Conservation (phyloP, 2,888 invertebrate genomes). For the Mantis religiosa region DNA sequence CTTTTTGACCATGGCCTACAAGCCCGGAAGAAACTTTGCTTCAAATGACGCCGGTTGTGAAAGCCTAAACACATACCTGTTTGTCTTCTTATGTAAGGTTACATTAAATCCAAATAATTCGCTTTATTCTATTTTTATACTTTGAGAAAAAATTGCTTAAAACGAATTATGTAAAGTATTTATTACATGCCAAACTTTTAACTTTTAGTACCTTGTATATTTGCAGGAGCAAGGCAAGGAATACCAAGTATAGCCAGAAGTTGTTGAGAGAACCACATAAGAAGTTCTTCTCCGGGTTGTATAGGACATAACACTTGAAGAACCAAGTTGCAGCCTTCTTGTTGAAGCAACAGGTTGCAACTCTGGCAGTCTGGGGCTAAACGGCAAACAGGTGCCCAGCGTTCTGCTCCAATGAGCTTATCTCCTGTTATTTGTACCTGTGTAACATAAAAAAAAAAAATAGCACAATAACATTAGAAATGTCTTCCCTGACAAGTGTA, state of each 20-base stretch:
- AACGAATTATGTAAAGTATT: too few species aligned
- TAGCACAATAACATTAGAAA: too few species aligned
- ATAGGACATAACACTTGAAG: conserved; percentile 51
- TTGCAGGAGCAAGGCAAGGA: conserved; percentile 71
- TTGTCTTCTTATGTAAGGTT: too few species aligned
- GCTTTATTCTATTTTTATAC: too few species aligned
- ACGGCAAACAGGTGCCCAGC: conserved; percentile 44
- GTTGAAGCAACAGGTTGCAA: conserved; percentile 54
- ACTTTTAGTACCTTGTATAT: conserved; percentile 68
- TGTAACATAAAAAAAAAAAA: background rate
- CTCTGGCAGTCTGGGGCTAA: conserved; percentile 63
- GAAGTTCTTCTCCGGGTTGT: conserved; percentile 62
- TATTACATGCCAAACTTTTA: too few species aligned
- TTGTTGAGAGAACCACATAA: conserved; percentile 80
- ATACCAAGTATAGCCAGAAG: conserved; percentile 67
- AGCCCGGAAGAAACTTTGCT: too few species aligned
- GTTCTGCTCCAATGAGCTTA: background rate
- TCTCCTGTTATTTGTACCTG: background rate
- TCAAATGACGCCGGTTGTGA: too few species aligned
- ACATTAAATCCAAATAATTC: too few species aligned
- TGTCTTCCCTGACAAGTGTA: too few species aligned
- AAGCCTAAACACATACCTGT: too few species aligned
- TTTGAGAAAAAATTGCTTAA: too few species aligned
- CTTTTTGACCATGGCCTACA: too few species aligned
- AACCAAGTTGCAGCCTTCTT: conserved; percentile 31